These are phyloP conservation scores for Dynastes tityus DNA, from an alignment of 2,888 invertebrate genomes.

Conservation along the genomic window DNA sequence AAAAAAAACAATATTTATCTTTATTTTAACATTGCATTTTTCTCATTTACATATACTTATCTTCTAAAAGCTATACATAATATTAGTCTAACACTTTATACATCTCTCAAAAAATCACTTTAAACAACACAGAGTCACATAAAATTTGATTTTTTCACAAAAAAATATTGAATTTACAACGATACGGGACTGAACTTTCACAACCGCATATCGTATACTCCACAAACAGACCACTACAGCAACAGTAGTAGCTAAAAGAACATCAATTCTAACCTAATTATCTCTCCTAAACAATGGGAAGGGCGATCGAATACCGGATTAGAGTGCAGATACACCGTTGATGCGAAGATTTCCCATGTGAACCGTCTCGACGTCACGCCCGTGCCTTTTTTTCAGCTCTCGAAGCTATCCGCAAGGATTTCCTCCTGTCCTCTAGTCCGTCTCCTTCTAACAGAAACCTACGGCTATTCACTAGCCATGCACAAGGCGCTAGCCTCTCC, in stretches of 20 bases:
- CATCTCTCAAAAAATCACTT: too few relatives aligned
- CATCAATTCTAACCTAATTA: conserved; percentile 63
- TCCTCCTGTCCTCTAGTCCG: not conserved
- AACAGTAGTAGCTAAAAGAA: conserved; percentile 56
- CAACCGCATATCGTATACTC: not conserved
- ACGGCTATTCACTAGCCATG: not conserved
- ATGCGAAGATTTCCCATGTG: conserved; percentile 63
- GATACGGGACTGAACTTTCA: too few relatives aligned
- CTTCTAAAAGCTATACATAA: too few relatives aligned
- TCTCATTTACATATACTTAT: too few relatives aligned
- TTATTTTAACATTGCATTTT: too few relatives aligned
- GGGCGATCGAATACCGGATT: conserved; percentile 54
- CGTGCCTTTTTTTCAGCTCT: conserved; percentile 21
- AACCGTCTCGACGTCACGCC: conserved; percentile 55
- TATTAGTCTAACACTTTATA: too few relatives aligned
- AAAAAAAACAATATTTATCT: too few relatives aligned
- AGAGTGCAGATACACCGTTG: conserved; percentile 57
- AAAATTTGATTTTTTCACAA: too few relatives aligned
- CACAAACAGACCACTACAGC: not conserved
- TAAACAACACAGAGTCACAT: too few relatives aligned
- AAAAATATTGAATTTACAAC: too few relatives aligned
- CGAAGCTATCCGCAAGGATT: not conserved
- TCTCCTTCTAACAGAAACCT: not conserved
- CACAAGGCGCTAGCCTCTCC: not conserved
- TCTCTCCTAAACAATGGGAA: conserved; percentile 55